Evolutionary conservation across 2,888 invertebrate genomes (phyloP), one percentile per base, ranked within the genome.

Genomic region (Dasysyrphus tricinctus): DNA sequence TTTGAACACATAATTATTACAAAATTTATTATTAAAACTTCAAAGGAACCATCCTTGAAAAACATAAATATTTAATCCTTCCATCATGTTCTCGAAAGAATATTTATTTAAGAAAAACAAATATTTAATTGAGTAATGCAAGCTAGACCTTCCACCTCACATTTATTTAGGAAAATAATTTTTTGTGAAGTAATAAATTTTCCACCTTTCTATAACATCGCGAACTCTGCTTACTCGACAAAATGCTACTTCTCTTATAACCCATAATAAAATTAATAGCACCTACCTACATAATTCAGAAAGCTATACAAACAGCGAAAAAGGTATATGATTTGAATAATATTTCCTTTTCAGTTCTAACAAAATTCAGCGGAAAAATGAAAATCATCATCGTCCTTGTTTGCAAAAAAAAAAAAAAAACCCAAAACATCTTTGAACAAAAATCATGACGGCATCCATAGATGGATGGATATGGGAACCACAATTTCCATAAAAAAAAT

Each of bases 401-500:
- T 49, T 49, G 34, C 16, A 67, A 24, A 67, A 34, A 39, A 34
- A 49, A 19, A 8, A 63, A 44, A 63, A 5, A 63, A 44, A 44
- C 12, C 9, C 7, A 44, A 44, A 44, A 44, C n/a, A 44, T n/a
- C 7, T n/a, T 44, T 5, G 7, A 11, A 34, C 29, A 44, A 65
- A 54, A 37, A 59, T 61, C 65, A 61, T 9, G 24, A 72, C 57
- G 61, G 67, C 37, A 73, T 16, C 34, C 44, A 19, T 12, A 12
- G 6, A 59, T 59, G 39, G 14, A 34, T n/a, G 42, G 49, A 63
- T 65, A 44, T n/a, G n/a, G 39, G 63, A 57, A 69, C 44, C 24
- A 69, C 57, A 29, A 80, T 85, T 84, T 84, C 70, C 79, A 83
- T 83, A 84, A 29, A 63, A 47, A 16, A 61, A 24, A 29, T 5